Evolutionary conservation across 2,888 invertebrate genomes (phyloP).

Genomic region (Dasypogon diadema): DNA sequence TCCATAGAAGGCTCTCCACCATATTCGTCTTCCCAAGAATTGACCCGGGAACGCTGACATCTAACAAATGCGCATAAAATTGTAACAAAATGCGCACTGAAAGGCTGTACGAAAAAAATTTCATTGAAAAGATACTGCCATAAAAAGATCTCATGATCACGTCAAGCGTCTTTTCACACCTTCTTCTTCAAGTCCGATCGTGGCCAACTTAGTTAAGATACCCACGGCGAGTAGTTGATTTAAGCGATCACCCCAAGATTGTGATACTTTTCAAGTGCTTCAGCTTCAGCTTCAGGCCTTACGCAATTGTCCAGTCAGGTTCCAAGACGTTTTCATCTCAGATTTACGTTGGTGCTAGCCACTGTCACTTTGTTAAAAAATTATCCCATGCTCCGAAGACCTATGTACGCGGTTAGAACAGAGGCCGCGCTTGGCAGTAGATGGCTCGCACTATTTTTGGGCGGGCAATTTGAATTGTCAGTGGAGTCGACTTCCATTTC

Average conservation of each 20-base stretch:
- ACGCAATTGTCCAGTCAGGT: constrained; percentile 31
- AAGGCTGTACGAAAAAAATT: not conserved
- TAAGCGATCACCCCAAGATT: constrained; percentile 16
- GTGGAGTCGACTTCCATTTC: constrained; percentile 40
- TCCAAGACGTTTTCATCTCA: constrained; percentile 36
- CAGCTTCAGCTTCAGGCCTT: not conserved
- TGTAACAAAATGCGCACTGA: constrained; percentile 34
- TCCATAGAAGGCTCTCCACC: not conserved
- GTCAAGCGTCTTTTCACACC: constrained; percentile 35
- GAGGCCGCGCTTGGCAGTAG: not conserved
- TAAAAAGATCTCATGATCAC: constrained; percentile 39
- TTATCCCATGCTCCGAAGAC: constrained; percentile 24
- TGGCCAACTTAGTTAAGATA: too few species aligned
- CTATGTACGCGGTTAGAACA: not conserved
- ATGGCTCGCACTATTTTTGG: constrained; percentile 43
- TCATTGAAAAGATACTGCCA: constrained; percentile 5
- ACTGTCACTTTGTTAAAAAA: constrained; percentile 39
- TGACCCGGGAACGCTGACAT: constrained; percentile 30
- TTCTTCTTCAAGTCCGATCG: not conserved
- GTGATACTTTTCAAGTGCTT: constrained; percentile 5
- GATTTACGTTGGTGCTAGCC: constrained; percentile 25
- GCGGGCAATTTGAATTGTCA: constrained; percentile 48
- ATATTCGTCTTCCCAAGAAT: not conserved
- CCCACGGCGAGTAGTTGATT: not conserved
- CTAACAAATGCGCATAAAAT: constrained; percentile 50